Percentiles rank a stretch among this genome's conserved stretches.
Conservation (phyloP, 2,113 vertebrate genomes). For the Erythrolamprus reginae region DNA sequence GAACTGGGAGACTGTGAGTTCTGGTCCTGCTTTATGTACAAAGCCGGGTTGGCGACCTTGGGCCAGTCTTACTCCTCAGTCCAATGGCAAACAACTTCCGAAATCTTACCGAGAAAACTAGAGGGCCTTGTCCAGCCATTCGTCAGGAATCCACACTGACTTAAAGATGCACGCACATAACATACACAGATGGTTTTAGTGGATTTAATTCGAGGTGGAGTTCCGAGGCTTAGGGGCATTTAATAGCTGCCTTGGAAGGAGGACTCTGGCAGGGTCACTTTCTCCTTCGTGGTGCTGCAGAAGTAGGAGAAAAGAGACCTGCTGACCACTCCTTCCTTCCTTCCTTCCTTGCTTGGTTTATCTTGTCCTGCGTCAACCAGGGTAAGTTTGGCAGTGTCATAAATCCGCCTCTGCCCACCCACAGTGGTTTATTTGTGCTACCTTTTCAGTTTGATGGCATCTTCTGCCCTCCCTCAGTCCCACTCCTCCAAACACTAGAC, state of each 20-base stretch:
- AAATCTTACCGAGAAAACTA: background rate
- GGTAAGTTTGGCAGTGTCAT: background rate
- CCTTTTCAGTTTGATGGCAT: background rate
- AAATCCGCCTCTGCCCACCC: background rate
- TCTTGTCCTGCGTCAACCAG: background rate
- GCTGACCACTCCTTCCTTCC: background rate
- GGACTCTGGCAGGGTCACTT: background rate
- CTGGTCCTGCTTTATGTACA: background rate
- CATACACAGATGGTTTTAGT: background rate
- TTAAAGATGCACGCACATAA: background rate
- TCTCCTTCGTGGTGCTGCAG: constrained; percentile 9
- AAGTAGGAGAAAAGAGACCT: background rate
- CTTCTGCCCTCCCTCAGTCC: background rate
- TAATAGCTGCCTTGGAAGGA: background rate
- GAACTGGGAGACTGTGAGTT: background rate
- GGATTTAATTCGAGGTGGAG: background rate
- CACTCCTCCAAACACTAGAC: background rate
- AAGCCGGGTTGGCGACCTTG: background rate
- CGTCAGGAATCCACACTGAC: background rate
- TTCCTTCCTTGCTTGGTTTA: background rate
- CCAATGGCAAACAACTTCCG: background rate
- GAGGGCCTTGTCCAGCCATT: background rate
- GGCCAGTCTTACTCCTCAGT: background rate
- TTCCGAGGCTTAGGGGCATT: background rate
- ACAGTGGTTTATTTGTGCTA: background rate